phyloP scores from a whole-genome alignment of 2,797 vertebrate genomes.

The Acrossocheilus wenchowensis region DNA sequence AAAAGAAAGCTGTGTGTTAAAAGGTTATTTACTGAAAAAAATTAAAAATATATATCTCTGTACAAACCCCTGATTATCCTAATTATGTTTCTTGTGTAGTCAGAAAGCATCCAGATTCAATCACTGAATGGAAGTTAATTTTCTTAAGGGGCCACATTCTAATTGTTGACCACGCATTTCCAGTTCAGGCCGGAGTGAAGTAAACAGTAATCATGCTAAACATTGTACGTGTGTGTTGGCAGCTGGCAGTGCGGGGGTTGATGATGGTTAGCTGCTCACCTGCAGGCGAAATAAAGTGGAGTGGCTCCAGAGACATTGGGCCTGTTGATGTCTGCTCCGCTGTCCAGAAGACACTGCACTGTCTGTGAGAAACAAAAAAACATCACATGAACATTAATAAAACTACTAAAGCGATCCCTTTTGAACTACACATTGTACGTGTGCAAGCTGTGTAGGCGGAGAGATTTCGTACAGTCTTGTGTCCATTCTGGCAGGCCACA shows the following conservation, averaged over 20 bases:
- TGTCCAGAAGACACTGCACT: slow-evolving; percentile 95
- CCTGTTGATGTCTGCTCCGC: slow-evolving; percentile 96
- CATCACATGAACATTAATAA: background rate
- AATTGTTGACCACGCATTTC: background rate
- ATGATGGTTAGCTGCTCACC: slow-evolving; percentile 73
- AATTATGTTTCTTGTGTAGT: background rate
- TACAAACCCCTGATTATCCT: background rate
- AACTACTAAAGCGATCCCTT: background rate
- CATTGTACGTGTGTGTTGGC: background rate
- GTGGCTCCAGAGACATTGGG: slow-evolving; percentile 98
- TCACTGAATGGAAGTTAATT: background rate
- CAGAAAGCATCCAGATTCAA: background rate
- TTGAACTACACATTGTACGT: background rate
- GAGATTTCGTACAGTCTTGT: slow-evolving; percentile 87
- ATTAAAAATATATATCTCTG: background rate
- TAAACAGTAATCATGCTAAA: background rate
- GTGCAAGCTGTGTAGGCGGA: background rate
- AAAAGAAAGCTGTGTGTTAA: background rate
- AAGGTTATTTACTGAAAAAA: background rate
- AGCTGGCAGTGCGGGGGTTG: background rate
- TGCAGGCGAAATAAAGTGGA: slow-evolving; percentile 98
- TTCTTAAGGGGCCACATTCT: background rate
- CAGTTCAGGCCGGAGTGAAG: background rate
- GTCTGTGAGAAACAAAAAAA: slow-evolving; percentile 72
- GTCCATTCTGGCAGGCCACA: slow-evolving; percentile 98